These are phyloP conservation scores for Alosa alosa DNA, from an alignment of 2,113 vertebrate genomes.

Conservation along the genomic window DNA sequence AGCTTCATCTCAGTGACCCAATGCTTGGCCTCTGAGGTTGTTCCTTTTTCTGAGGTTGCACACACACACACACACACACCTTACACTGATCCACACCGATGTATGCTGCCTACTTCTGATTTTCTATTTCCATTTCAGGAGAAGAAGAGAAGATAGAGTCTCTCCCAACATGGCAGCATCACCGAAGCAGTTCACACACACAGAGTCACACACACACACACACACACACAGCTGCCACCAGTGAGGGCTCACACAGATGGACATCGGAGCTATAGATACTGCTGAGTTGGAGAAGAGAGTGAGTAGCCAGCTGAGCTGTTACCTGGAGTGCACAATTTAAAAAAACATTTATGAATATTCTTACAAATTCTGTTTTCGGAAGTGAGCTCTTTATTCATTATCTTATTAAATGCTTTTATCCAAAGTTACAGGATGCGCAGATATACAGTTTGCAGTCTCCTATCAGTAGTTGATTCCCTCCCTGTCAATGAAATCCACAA, in stretches of 20 bases:
- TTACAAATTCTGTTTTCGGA: too few relatives aligned
- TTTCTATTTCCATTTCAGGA: neutral
- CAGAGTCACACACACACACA: neutral
- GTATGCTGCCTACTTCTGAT: neutral
- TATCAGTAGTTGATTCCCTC: too few relatives aligned
- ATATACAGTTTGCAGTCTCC: too few relatives aligned
- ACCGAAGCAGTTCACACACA: neutral
- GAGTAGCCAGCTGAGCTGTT: neutral
- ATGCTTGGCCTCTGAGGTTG: neutral
- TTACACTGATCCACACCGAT: neutral
- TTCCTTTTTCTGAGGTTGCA: too few relatives aligned
- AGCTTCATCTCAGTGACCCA: neutral
- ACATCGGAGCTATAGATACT: neutral
- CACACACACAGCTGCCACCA: neutral
- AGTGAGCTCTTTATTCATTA: too few relatives aligned
- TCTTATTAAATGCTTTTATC: too few relatives aligned
- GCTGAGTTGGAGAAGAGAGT: neutral
- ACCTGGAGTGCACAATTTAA: too few relatives aligned
- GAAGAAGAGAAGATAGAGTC: neutral
- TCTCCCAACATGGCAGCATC: neutral
- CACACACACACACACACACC: constrained; percentile 8
- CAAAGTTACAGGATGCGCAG: too few relatives aligned
- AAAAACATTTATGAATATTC: too few relatives aligned
- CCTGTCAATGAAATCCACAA: too few relatives aligned
- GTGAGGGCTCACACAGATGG: neutral